These are phyloP conservation scores for Drosophila mojavensis DNA, from an alignment of 1,140 invertebrate species.

Conservation along the genomic window DNA sequence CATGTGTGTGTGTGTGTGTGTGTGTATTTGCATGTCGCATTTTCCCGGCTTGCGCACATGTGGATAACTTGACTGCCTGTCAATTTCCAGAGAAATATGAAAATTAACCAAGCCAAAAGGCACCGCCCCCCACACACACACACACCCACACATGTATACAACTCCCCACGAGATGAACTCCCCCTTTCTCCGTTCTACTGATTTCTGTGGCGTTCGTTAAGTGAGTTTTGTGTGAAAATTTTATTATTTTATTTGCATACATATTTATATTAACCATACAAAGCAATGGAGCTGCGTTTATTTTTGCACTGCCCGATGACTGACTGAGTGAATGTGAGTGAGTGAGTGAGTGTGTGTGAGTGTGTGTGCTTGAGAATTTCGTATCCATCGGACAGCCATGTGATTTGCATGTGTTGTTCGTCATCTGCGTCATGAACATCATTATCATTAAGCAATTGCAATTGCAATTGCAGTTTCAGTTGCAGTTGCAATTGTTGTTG, in stretches of 20 bases:
- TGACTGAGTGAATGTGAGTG: background rate
- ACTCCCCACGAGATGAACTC: background rate
- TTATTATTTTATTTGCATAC: conserved; percentile 79
- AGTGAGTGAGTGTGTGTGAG: background rate
- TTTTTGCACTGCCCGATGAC: conserved; percentile 32
- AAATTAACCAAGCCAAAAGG: conserved; percentile 70
- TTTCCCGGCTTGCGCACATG: conserved; percentile 62
- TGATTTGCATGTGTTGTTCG: conserved; percentile 78
- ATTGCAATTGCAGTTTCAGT: background rate
- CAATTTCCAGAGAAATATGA: conserved; percentile 75
- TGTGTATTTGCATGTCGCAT: conserved; percentile 56
- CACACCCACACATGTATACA: no score
- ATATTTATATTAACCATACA: conserved; percentile 66
- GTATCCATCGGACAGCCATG: conserved; percentile 67
- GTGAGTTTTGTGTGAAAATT: conserved; percentile 65
- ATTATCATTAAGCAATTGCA: conserved; percentile 45
- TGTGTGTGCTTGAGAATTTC: conserved; percentile 4
- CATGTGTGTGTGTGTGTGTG: conserved; percentile 24
- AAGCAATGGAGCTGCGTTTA: conserved; percentile 37
- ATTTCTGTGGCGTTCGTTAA: conserved; percentile 41
- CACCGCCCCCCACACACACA: background rate
- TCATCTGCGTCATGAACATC: conserved; percentile 70
- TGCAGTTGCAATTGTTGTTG: conserved; percentile 2
- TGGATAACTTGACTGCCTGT: conserved; percentile 37
- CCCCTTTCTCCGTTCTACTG: background rate